Evolutionary conservation across 2,113 vertebrate species (phyloP).

Genomic region (Saguinus midas): DNA sequence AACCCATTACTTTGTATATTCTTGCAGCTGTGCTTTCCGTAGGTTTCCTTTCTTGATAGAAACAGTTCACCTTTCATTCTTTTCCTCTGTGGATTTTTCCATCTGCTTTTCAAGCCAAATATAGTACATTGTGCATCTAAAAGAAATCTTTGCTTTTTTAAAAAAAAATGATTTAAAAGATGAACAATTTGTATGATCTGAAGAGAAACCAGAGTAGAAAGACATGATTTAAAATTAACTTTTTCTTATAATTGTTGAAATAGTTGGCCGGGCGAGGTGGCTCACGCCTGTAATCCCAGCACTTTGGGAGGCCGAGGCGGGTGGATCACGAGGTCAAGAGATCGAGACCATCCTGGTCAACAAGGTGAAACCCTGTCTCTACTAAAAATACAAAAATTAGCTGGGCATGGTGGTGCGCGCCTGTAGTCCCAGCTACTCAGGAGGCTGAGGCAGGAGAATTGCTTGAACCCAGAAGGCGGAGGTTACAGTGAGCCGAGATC

Average conservation of each 20-base stretch:
- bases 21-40: slow-evolving; percentile 1
- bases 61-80: not conserved
- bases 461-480: no score
- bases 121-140: slow-evolving; percentile 25
- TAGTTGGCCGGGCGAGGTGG: not conserved
- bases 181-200: no score
- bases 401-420: no score
- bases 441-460: no score
- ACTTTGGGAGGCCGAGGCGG: no score
- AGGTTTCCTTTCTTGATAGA: not conserved
- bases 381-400: no score
- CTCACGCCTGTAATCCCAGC: no score
- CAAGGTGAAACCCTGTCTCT: no score
- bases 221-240: not conserved
- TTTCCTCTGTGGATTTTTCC: slow-evolving; percentile 6
- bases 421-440: no score
- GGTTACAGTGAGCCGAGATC: no score
- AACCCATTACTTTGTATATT: not conserved
- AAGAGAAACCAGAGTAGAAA: not conserved
- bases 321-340: no score
- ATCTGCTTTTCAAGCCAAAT: not conserved
- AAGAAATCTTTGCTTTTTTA: slow-evolving; percentile 25
- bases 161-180: not conserved
- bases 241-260: slow-evolving; percentile 48
- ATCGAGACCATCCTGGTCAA: no score